Evolutionary conservation across 1,140 invertebrate species (phyloP).

Genomic region (Plodia interpunctella): DNA sequence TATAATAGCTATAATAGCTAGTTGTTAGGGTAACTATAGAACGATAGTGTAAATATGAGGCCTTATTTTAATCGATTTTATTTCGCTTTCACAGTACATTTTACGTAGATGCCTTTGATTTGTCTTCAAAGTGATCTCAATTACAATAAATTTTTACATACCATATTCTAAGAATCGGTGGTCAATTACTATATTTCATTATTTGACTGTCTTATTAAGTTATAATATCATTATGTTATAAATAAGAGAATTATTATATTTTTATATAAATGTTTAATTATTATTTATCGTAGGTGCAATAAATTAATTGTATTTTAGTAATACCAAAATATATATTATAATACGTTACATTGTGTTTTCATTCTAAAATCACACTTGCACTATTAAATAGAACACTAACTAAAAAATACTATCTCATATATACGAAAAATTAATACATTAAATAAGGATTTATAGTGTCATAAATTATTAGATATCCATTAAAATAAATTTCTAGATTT

Average conservation of each 20-base stretch:
- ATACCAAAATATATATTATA: slow-evolving; percentile 32
- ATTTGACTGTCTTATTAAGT: not conserved
- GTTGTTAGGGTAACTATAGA: no score
- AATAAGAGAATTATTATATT: slow-evolving; percentile 23
- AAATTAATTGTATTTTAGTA: slow-evolving; percentile 29
- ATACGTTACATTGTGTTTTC: slow-evolving; percentile 30
- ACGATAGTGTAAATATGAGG: no score
- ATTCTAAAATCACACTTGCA: slow-evolving; percentile 12
- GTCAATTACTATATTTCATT: not conserved
- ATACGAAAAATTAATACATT: slow-evolving; percentile 10
- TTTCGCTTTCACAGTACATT: no score
- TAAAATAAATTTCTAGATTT: not conserved
- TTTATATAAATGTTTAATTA: slow-evolving; percentile 33
- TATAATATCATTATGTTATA: not conserved
- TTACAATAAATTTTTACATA: no score
- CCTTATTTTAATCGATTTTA: not conserved
- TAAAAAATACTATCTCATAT: slow-evolving; percentile 14
- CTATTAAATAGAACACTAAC: slow-evolving; percentile 11
- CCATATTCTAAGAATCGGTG: not conserved
- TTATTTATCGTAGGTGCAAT: slow-evolving; percentile 25
- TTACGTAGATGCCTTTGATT: not conserved
- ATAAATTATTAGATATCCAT: not conserved
- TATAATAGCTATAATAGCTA: no score
- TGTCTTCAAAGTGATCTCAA: not conserved
- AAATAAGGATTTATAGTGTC: not conserved